phyloP scores from a whole-genome alignment of 2,888 invertebrate species.

The Galerucella pusilla region DNA sequence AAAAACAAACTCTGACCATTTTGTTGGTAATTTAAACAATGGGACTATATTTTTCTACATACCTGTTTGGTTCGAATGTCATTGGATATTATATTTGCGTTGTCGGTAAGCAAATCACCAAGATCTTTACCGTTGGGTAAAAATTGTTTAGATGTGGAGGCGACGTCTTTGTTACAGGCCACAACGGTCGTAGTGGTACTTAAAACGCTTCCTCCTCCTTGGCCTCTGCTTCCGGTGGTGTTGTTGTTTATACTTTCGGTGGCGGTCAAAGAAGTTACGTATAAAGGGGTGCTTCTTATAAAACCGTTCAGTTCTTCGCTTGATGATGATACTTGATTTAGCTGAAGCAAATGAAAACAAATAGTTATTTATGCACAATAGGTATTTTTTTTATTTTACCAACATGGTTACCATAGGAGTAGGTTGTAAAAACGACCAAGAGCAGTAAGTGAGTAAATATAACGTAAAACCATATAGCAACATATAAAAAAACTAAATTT shows the following conservation, averaged over 20 bases:
- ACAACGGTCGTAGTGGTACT: constrained; percentile 61
- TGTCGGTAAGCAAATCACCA: constrained; percentile 53
- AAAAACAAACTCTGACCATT: too few relatives aligned
- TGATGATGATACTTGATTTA: constrained; percentile 71
- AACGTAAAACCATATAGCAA: too few relatives aligned
- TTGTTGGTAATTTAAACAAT: neutral
- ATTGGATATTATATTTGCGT: constrained; percentile 55
- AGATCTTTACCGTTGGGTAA: constrained; percentile 39
- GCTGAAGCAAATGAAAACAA: constrained; percentile 64
- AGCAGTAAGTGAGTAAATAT: too few relatives aligned
- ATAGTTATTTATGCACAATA: neutral
- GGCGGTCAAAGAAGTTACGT: constrained; percentile 80
- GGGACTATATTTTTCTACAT: neutral
- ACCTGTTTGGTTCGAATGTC: constrained; percentile 48
- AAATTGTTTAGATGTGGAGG: constrained; percentile 52
- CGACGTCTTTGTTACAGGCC: constrained; percentile 62
- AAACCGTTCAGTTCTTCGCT: constrained; percentile 81
- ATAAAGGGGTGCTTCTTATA: constrained; percentile 84
- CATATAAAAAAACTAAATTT: too few relatives aligned
- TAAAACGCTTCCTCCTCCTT: constrained; percentile 58
- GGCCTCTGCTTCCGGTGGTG: constrained; percentile 62
- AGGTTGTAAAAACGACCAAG: too few relatives aligned
- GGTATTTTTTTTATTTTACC: too few relatives aligned
- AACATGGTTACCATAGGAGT: too few relatives aligned
- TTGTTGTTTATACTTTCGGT: constrained; percentile 68